Base-by-base conservation (phyloP, 2,113 vertebrate genomes). In the Zosterops pallidus region DNA sequence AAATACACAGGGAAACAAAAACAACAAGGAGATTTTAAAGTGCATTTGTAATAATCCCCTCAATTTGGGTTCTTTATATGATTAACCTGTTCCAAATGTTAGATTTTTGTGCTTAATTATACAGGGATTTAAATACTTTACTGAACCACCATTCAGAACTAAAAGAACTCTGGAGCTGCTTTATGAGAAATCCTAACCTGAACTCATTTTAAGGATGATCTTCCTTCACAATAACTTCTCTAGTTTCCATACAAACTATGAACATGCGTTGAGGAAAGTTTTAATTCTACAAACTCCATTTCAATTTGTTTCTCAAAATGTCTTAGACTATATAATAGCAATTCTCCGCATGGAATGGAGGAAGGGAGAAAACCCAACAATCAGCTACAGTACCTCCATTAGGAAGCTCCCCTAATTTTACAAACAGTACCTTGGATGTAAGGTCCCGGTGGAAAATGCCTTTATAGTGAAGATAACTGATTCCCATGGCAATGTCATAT, bases 361-460 rank as follows among this genome's bases (percentile, higher is more conserved):
- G 15, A 83, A 33, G 31, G 14, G 19, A 70, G 28, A 83, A 37
- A 86, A n/a, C 9, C 22, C 28, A 91, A 11, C 14, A 49, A 77
- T 11, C 44, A 80, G 14, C 46, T 52, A 57, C 1, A 77, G 20
- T 15, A 83, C 3, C 23, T 74, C 57, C 41, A 52, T 62, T 74
- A 14, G 56, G 35, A 82, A 60, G 31, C 52, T 78, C 50, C 19
- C 50, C 86, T 47, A 9, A 57, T 59, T 79, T 85, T 63, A 53
- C 44, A 44, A 78, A 56, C 1, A 2, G 53, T 97, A 99, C 99
- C 99, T 99, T 99, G 75, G 99, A 99, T 90, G 99, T 99, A 96
- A 99, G 99, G 96, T 99, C 99, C 81, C 99, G 97, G 97, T 99
- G 99, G 98, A 99, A 99, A 97, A 99, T 99, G 96, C 99, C 99